Percentiles rank a stretch among this genome's conserved stretches.
These are phyloP conservation scores for Euura lappo DNA, from an alignment of 1,140 invertebrate genomes.

Conservation along the genomic window DNA sequence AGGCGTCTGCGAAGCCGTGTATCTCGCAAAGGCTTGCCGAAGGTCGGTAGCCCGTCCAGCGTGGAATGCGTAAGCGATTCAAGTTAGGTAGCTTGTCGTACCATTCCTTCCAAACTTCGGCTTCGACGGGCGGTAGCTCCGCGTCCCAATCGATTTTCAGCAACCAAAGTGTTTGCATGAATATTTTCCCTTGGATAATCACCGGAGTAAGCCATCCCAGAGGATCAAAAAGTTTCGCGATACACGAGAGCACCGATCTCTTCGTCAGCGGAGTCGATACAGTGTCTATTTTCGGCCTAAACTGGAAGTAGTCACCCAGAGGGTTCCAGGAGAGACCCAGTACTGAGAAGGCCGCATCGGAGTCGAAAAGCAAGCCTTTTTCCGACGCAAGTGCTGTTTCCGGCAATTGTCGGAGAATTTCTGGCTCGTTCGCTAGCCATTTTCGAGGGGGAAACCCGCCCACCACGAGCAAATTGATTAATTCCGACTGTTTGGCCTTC, in stretches of 20 bases:
- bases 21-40: constrained; percentile 18
- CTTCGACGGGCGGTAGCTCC: constrained; percentile 22
- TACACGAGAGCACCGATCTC: constrained; percentile 35
- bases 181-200: constrained; percentile 38
- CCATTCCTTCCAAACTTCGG: constrained; percentile 26
- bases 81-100: constrained; percentile 9
- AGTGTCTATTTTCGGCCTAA: no score
- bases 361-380: no score
- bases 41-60: not conserved
- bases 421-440: constrained; percentile 25
- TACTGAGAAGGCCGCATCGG: no score
- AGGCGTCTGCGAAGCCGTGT: constrained; percentile 41
- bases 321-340: no score
- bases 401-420: no score
- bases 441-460: constrained; percentile 40
- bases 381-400: no score
- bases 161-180: constrained; percentile 45
- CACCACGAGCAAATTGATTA: constrained; percentile 29
- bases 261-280: constrained; percentile 23
- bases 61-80: constrained; percentile 20
- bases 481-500: constrained; percentile 25
- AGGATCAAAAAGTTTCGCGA: constrained; percentile 45
- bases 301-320: no score
- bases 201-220: constrained; percentile 44
- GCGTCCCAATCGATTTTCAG: constrained; percentile 42